phyloP scores from a whole-genome alignment of 2,797 vertebrate species.

The Aplochiton taeniatus region DNA sequence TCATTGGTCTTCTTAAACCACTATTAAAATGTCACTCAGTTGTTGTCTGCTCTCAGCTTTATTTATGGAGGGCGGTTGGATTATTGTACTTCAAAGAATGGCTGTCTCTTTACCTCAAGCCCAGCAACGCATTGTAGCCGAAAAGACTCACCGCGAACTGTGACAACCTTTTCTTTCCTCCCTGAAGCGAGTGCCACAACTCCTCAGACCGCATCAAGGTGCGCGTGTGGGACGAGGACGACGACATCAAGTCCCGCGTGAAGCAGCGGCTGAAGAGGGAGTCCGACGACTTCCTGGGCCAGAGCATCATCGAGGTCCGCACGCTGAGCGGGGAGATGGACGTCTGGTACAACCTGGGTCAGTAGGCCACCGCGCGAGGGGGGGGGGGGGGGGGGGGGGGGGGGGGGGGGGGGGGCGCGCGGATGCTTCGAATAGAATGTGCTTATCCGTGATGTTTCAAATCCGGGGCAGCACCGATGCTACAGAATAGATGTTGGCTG shows the following conservation, averaged over 20 bases:
- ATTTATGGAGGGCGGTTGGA: background rate
- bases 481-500: too few species aligned
- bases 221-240: conserved; percentile 97
- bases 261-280: conserved; percentile 97
- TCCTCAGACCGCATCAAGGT: conserved; percentile 98
- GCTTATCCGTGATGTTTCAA: too few species aligned
- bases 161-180: background rate
- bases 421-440: too few species aligned
- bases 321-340: conserved; percentile 98
- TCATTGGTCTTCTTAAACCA: background rate
- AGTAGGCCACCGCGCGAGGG: conserved; percentile 48
- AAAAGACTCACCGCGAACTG: too few species aligned
- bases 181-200: conserved; percentile 93
- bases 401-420: too few species aligned
- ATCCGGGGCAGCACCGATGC: too few species aligned
- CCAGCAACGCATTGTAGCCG: too few species aligned
- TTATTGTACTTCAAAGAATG: too few species aligned
- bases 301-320: conserved; percentile 98
- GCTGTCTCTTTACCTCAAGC: too few species aligned
- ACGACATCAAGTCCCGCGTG: conserved; percentile 97
- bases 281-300: conserved; percentile 96
- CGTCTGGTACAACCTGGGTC: conserved; percentile 98
- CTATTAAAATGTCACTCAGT: conserved; percentile 5
- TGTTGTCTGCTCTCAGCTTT: background rate
- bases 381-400: too few species aligned